Evolutionary conservation across 2,888 invertebrate species (phyloP).

Genomic region (Peribatodes rhomboidaria): DNA sequence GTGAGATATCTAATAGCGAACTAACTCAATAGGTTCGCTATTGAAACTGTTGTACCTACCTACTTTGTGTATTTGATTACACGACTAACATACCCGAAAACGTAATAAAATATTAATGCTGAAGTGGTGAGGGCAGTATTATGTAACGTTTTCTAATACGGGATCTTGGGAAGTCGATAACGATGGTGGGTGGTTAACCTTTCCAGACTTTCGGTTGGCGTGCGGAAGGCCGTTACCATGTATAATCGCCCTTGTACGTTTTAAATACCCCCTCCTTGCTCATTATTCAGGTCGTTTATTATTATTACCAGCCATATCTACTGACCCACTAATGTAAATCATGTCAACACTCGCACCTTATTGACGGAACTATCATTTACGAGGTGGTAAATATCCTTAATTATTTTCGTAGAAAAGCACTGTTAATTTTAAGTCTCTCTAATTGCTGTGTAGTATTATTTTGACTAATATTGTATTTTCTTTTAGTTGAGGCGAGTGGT

Average conservation of each 20-base stretch:
- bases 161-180: slow-evolving; percentile 47
- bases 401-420: not conserved
- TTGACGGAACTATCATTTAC: slow-evolving; percentile 32
- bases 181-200: slow-evolving; percentile 49
- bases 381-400: slow-evolving; percentile 3
- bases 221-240: slow-evolving; percentile 67
- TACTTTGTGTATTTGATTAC: slow-evolving; percentile 32
- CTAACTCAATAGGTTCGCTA: slow-evolving; percentile 7
- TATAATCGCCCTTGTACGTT: slow-evolving; percentile 69
- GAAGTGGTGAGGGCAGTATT: slow-evolving; percentile 39
- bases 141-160: slow-evolving; percentile 44
- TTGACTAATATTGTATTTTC: not conserved
- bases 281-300: slow-evolving; percentile 69
- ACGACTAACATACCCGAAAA: slow-evolving; percentile 28
- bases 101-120: slow-evolving; percentile 36
- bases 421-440: not conserved
- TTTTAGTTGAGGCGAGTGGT: no score
- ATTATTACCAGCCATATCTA: slow-evolving; percentile 45
- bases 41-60: slow-evolving; percentile 27
- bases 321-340: slow-evolving; percentile 43
- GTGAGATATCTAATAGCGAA: not conserved
- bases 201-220: slow-evolving; percentile 58
- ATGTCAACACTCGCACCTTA: slow-evolving; percentile 44
- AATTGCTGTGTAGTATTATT: not conserved
- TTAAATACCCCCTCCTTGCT: slow-evolving; percentile 67